Base-by-base conservation (phyloP, 92 coral and sea anemone species). In the Virgularia gustaviana region DNA sequence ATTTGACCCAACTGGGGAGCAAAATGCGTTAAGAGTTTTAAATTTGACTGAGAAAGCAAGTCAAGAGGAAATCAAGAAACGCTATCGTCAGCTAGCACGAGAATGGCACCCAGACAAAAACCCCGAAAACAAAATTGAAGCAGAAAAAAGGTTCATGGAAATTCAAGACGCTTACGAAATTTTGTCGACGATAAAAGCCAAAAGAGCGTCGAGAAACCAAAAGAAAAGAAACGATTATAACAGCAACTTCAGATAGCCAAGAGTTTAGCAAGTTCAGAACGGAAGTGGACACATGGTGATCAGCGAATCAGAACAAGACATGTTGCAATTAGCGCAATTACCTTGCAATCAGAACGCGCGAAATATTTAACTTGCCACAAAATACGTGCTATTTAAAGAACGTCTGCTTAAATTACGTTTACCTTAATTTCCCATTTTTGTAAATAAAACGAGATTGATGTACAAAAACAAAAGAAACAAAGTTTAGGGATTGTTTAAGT, bases 1-100 rank as follows among this genome's bases (percentile, higher is more conserved):
- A 15, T 73, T 94, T 38, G 99, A 94, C 71, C 99, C 99, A 6
- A 94, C 96, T 65, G 99, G 99, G 70, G 99, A 94, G 80, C 88
- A 94, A 73, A 94, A 94, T 22, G 96, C 99, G 22, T 88, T 90
- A 60, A 81, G 81, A 12, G 89, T 94, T 12, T 79, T 94, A 30
- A 91, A 96, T 0, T 72, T 94, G 31, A 87, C 94, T 23, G 90
- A 84, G 55, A 88, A 87, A 59, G 83, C 99, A 0, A 82, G 86
- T 22, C 96, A 94, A 61, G 79, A 79, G 49, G 95, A 90, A 83
- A 94, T 94, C 11, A 87, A 83, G 65, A 81, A 73, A 75, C 86
- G 96, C 5, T 94, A 94, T 78, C 89, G 84, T 67, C 83, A 90
- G 30, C 90, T 94, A 52, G 99, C 99, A 2, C 80, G 81, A 32